These are phyloP conservation scores for Olivierus martensii DNA, from an alignment of 1,140 invertebrate genomes.

Conservation along the genomic window DNA sequence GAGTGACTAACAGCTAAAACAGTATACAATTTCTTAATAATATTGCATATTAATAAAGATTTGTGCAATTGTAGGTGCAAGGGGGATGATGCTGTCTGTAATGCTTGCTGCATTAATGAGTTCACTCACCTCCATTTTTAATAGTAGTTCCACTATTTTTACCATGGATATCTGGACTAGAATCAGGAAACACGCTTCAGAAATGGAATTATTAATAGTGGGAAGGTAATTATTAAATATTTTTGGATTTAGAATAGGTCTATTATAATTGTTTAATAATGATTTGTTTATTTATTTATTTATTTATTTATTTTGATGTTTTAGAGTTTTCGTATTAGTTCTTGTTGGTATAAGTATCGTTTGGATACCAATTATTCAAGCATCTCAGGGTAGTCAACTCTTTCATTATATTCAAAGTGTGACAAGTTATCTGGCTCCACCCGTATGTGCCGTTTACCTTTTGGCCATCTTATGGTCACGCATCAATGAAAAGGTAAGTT, in stretches of 20 bases:
- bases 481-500: conserved; percentile 36
- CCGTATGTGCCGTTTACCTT: conserved; percentile 36
- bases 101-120: conserved; percentile 41
- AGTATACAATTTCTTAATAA: too few relatives aligned
- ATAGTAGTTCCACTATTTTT: conserved; percentile 38
- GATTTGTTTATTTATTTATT: too few relatives aligned
- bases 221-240: conserved; percentile 32
- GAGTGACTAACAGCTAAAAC: conserved; percentile 2
- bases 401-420: conserved; percentile 40
- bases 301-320: too few relatives aligned
- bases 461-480: conserved; percentile 33
- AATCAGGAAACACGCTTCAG: conserved; percentile 28
- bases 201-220: conserved; percentile 35
- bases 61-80: conserved; percentile 19
- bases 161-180: conserved; percentile 39
- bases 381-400: conserved; percentile 36
- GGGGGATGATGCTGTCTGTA: conserved; percentile 38
- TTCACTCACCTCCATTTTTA: conserved; percentile 39
- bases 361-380: conserved; percentile 39
- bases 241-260: too few relatives aligned
- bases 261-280: too few relatives aligned
- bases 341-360: conserved; percentile 34
- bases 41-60: too few relatives aligned
- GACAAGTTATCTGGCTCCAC: conserved; percentile 36
- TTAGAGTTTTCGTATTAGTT: conserved; percentile 33